Evolutionary conservation across 1,140 invertebrate genomes (phyloP).

Genomic region (Chironomus tepperi): DNA sequence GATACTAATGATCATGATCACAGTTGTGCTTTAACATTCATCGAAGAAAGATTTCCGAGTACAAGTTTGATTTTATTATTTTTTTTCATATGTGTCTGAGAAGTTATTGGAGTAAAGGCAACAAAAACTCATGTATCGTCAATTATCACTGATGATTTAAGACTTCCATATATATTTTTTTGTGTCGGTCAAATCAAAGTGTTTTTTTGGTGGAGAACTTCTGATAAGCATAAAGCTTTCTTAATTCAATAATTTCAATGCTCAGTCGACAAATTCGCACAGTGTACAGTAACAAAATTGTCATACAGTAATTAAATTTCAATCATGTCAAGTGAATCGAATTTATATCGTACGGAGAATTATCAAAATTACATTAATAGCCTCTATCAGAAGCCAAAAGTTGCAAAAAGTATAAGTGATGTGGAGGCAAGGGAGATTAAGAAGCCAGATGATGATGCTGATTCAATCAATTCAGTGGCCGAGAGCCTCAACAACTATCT

Average conservation of each 20-base stretch:
- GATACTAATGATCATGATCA: not conserved
- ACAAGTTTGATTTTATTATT: too few relatives aligned
- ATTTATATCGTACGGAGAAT: not conserved
- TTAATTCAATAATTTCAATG: not conserved
- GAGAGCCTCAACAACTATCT: not conserved
- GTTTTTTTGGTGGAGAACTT: too few relatives aligned
- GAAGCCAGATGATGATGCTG: not conserved
- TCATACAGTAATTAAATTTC: not conserved
- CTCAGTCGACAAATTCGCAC: not conserved
- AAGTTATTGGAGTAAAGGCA: too few relatives aligned
- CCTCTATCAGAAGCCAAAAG: not conserved
- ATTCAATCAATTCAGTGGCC: not conserved
- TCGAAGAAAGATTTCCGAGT: not conserved
- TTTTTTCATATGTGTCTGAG: too few relatives aligned
- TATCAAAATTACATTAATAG: constrained; percentile 21
- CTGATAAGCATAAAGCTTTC: not conserved
- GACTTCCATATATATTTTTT: not conserved
- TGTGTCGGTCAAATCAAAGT: not conserved
- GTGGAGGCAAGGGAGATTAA: not conserved
- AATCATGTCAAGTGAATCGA: constrained; percentile 1
- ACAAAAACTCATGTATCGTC: not conserved
- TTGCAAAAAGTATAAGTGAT: constrained; percentile 7
- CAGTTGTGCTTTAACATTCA: not conserved
- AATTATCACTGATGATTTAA: not conserved
- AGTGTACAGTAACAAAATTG: not conserved